phyloP scores from a whole-genome alignment of 1,140 invertebrate species.

The Sinonovacula constricta region DNA sequence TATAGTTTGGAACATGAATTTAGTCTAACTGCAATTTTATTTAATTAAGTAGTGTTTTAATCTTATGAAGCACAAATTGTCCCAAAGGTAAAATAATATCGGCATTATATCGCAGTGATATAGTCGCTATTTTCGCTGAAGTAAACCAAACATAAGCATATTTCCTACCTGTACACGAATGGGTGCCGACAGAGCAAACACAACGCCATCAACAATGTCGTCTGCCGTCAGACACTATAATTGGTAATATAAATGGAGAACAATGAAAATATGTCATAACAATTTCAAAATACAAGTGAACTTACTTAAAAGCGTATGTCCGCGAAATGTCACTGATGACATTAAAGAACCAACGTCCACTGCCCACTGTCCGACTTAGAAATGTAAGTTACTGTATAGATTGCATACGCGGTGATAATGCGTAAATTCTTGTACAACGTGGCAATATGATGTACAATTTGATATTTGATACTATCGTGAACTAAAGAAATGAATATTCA shows the following conservation, averaged over 20 bases:
- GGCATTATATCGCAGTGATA: neutral
- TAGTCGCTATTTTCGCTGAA: neutral
- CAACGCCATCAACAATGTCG: conserved; percentile 56
- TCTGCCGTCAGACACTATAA: conserved; percentile 54
- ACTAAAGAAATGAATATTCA: too few relatives aligned
- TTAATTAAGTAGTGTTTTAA: too few relatives aligned
- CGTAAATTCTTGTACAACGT: too few relatives aligned
- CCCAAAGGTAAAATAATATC: too few relatives aligned
- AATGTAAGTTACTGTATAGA: too few relatives aligned
- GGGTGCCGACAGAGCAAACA: conserved; percentile 56
- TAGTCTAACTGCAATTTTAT: too few relatives aligned
- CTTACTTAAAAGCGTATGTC: neutral
- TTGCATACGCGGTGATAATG: too few relatives aligned
- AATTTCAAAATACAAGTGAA: neutral
- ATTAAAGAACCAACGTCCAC: neutral
- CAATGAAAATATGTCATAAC: neutral
- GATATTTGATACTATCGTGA: too few relatives aligned
- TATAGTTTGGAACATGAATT: too few relatives aligned
- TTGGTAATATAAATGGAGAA: neutral
- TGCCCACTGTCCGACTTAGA: conserved; percentile 12
- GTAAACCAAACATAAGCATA: neutral
- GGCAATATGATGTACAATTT: too few relatives aligned
- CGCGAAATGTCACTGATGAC: neutral
- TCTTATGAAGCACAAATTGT: too few relatives aligned
- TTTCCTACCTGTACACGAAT: conserved; percentile 55